These are phyloP conservation scores for Lasioglossum zephyrum DNA, from an alignment of 2,888 invertebrate species.

Conservation along the genomic window DNA sequence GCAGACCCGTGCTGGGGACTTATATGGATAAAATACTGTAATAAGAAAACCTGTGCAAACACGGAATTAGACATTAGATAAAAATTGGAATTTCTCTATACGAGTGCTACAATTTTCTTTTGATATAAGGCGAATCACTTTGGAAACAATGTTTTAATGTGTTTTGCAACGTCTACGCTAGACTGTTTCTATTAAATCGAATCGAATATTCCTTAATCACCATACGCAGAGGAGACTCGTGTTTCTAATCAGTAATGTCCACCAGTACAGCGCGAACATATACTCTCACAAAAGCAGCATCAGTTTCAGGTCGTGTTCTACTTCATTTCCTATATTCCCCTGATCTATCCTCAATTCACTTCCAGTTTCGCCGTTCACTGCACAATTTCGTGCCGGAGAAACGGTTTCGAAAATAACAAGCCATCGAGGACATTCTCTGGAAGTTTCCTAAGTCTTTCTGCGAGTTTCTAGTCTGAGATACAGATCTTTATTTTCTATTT, in stretches of 20 bases:
- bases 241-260: not conserved
- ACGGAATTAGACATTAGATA: not conserved
- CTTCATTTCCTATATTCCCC: not conserved
- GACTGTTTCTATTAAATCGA: not conserved
- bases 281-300: not conserved
- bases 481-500: not conserved
- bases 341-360: not conserved
- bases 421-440: not conserved
- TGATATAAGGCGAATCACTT: too few relatives aligned
- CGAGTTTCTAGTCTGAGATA: not conserved
- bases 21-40: not conserved
- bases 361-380: not conserved
- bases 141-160: not conserved
- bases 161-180: not conserved
- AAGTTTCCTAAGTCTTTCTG: not conserved
- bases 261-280: not conserved
- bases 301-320: not conserved
- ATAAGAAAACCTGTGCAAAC: not conserved
- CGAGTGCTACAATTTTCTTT: too few relatives aligned
- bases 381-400: not conserved
- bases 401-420: conserved; percentile 6
- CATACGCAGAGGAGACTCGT: not conserved
- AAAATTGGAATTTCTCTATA: too few relatives aligned
- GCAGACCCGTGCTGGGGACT: too few relatives aligned
- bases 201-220: not conserved